Conservation (phyloP, 1,140 invertebrate species). For the Chironomus tepperi region DNA sequence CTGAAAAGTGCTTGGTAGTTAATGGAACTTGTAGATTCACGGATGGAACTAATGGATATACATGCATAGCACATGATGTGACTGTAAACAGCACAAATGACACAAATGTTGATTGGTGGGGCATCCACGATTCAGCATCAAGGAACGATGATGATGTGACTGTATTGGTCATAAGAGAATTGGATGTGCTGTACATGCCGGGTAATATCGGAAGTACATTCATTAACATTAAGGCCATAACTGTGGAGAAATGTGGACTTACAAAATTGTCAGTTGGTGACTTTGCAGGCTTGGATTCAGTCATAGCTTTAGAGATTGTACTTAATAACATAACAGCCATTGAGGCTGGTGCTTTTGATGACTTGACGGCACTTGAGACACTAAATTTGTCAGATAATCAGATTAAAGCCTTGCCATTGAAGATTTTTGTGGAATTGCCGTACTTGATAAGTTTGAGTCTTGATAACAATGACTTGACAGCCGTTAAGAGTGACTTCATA, state of each 20-base stretch:
- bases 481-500: not conserved
- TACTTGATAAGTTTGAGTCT: not conserved
- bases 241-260: not conserved
- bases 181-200: too few species aligned
- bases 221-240: too few species aligned
- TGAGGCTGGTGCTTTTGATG: not conserved
- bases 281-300: too few species aligned
- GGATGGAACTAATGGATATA: too few species aligned
- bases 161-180: too few species aligned
- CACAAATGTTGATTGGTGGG: too few species aligned
- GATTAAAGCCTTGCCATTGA: not conserved
- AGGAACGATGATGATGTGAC: too few species aligned
- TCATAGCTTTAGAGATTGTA: not conserved
- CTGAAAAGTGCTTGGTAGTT: not conserved
- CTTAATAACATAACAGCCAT: not conserved
- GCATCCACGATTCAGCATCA: too few species aligned
- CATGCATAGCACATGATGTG: too few species aligned
- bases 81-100: too few species aligned
- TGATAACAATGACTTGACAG: not conserved
- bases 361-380: not conserved
- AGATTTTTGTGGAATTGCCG: not conserved
- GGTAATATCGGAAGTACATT: too few species aligned
- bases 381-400: not conserved
- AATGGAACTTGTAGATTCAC: too few species aligned
- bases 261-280: not conserved